Percentiles rank a stretch among this genome's conserved stretches.
These are phyloP conservation scores for Eolophus roseicapilla DNA, from an alignment of 2,113 vertebrate species.

Conservation along the genomic window DNA sequence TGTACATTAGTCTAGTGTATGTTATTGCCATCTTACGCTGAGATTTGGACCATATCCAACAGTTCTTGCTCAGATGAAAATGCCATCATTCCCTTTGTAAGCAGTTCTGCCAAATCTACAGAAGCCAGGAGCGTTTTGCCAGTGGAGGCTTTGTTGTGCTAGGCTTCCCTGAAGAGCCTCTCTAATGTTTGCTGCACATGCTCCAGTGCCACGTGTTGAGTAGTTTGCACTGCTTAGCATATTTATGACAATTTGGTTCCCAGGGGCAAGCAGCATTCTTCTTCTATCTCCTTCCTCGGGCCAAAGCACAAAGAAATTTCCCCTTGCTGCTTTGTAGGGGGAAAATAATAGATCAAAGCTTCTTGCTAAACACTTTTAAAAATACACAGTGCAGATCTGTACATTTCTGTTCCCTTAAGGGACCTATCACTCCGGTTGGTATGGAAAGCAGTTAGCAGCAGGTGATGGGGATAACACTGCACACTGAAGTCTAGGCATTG, in stretches of 20 bases:
- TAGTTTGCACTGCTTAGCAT: slow-evolving; percentile 52
- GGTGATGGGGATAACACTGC: not conserved
- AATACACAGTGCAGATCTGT: not conserved
- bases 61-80: not conserved
- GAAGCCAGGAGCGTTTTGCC: not conserved
- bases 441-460: not conserved
- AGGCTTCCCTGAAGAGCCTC: slow-evolving; percentile 20
- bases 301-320: slow-evolving; percentile 41
- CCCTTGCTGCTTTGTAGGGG: slow-evolving; percentile 5
- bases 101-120: not conserved
- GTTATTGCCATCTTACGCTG: not conserved
- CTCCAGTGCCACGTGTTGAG: slow-evolving; percentile 46
- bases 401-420: slow-evolving; percentile 19
- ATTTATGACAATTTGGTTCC: slow-evolving; percentile 54
- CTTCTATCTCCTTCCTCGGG: slow-evolving; percentile 22
- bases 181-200: slow-evolving; percentile 30
- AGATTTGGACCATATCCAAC: not conserved
- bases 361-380: slow-evolving; percentile 55
- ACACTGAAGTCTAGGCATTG: not conserved
- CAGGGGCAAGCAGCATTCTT: slow-evolving; percentile 4
- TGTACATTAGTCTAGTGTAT: not conserved
- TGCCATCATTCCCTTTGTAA: not conserved
- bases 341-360: slow-evolving; percentile 60
- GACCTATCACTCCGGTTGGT: not conserved
- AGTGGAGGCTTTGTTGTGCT: not conserved